A percentile compares a stretch with the other conserved stretches of the same genome.
These are phyloP conservation scores for Myrmecophaga tridactyla DNA, from an alignment of 2,113 vertebrate genomes.

Conservation along the genomic window DNA sequence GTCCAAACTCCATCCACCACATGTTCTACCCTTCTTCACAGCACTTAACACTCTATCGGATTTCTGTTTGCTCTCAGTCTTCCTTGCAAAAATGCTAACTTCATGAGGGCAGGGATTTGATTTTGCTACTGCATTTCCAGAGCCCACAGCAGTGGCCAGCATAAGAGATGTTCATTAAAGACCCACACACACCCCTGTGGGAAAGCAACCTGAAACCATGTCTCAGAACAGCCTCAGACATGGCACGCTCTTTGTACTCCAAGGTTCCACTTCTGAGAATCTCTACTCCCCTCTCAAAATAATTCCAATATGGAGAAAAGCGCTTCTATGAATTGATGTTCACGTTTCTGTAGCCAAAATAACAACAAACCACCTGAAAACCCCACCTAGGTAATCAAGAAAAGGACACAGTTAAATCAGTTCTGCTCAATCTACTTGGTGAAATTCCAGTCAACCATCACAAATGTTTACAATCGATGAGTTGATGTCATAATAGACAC, in stretches of 20 bases:
- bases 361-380: neutral
- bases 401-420: neutral
- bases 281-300: neutral
- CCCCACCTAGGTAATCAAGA: neutral
- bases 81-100: neutral
- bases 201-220: neutral
- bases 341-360: neutral
- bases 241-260: neutral
- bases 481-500: neutral
- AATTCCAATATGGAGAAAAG: neutral
- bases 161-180: neutral
- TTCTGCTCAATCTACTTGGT: neutral
- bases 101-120: neutral
- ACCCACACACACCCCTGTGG: rapidly evolving
- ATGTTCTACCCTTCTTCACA: neutral
- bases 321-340: neutral
- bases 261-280: neutral
- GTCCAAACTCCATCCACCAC: neutral
- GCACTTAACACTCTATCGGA: neutral
- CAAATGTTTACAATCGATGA: neutral
- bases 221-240: neutral
- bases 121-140: neutral
- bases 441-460: neutral
- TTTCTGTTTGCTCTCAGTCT: neutral
- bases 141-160: neutral